Conservation (phyloP, 2,888 invertebrate genomes). For the Sphaerophoria rueppellii region DNA sequence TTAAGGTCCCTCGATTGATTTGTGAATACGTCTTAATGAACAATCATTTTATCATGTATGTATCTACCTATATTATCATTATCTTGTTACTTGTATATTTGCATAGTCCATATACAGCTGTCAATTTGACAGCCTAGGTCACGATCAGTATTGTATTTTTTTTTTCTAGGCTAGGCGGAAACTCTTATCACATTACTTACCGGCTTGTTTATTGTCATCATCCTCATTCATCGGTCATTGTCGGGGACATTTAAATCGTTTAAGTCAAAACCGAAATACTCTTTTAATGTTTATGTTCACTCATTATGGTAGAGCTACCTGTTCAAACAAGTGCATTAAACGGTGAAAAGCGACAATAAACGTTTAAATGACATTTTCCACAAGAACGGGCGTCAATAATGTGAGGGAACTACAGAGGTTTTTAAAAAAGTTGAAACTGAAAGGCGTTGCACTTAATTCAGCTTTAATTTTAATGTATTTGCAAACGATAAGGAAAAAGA, state of each 20-base stretch:
- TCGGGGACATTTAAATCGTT: slow-evolving; percentile 52
- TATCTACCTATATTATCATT: no score
- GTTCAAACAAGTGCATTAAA: slow-evolving; percentile 11
- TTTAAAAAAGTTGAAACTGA: slow-evolving; percentile 31
- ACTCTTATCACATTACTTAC: slow-evolving; percentile 37
- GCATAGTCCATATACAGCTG: neutral
- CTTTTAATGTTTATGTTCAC: slow-evolving; percentile 15
- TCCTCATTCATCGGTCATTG: slow-evolving; percentile 65
- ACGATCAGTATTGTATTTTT: slow-evolving; percentile 54
- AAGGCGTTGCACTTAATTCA: slow-evolving; percentile 31
- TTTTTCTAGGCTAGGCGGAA: slow-evolving; percentile 35
- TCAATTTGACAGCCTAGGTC: slow-evolving; percentile 45
- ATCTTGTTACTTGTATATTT: no score
- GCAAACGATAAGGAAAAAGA: slow-evolving; percentile 26
- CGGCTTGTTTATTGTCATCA: slow-evolving; percentile 52
- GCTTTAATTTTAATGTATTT: slow-evolving; percentile 9
- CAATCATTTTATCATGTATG: no score
- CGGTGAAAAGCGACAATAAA: slow-evolving; percentile 10
- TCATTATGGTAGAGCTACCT: neutral
- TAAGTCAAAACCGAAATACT: slow-evolving; percentile 50
- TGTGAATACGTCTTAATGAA: no score
- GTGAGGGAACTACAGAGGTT: neutral
- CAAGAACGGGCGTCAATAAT: slow-evolving; percentile 48
- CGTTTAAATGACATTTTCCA: slow-evolving; percentile 37
- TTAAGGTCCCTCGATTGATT: no score